Evolutionary conservation across 2,113 vertebrate genomes (phyloP), one percentile per base, ranked within the genome.

Genomic region (Perca flavescens): DNA sequence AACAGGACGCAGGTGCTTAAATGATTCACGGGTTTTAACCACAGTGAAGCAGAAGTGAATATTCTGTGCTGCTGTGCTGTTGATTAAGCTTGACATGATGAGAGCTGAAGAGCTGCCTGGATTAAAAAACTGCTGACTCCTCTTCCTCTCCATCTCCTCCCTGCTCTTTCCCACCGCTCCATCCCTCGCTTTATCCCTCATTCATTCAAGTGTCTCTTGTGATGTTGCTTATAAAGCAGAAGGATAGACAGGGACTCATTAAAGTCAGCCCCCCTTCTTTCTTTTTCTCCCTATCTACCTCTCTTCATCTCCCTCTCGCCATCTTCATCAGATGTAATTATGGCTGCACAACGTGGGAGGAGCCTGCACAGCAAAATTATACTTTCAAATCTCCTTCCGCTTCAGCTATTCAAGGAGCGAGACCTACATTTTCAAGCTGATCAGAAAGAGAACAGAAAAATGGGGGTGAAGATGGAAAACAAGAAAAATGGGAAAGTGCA

Each of bases 71-170:
- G 67, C 83, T 17, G 52, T 69, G 75, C 75, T 80, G 77, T 72
- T 89, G 88, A 93, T 90, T 87, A 88, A 87, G 67, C 77, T 64
- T 83, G 74, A 88, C 88, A 58, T 84, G 77, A 88, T 84, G 84
- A 87, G 80, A 86, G 83, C 82, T 72, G 83, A 92, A 73, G 78
- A 89, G 86, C 85, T 86, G 78, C 77, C 77, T 60, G 79, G 82
- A 90, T 88, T 86, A 82, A 80, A 75, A 89, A 93, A 90, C 84
- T 93, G 93, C 93, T 94, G 93, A 94, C 88, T 90, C 79, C 54
- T 79, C 83, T 78, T 58, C 63, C 64, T 62, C 52, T 69, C 65
- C 70, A 62, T 85, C 64, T 63, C 62, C n/a, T 60, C 69, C 67
- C 36, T 64, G 28, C 80, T 77, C 70, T 77, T 80, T 56, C n/a